Evolutionary conservation across 2,888 invertebrate genomes (phyloP), one percentile per base, ranked within the genome.

Genomic region (Crematogaster levior): DNA sequence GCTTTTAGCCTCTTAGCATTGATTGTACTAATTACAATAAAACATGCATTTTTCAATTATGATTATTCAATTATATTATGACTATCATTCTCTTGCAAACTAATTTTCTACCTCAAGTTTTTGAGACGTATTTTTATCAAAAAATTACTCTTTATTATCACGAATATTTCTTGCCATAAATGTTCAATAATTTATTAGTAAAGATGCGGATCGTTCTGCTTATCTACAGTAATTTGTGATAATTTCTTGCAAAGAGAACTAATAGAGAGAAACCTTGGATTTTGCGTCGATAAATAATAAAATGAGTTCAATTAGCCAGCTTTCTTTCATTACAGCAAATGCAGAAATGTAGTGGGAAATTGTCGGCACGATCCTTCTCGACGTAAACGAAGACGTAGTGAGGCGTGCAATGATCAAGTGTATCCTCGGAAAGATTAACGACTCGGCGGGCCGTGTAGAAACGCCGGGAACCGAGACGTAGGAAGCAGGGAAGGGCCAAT

Each of bases 391-490:
- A 89, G 90, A 90, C 83, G 85, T 87, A 89, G 90, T 86, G 89
- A 85, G 87, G 88, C 88, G 88, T 89, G 90, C 90, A 88, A 89
- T 89, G 88, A 89, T 89, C 90, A 87, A 90, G 90, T 89, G 82
- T 86, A 87, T 88, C 90, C 84, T 81, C 61, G 81, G 82, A 89
- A 88, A 89, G 89, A 89, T 89, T 89, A 89, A 89, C 89, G 89
- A 89, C 89, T 85, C 68, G 82, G 72, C 73, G 83, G 82, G 73
- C 75, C 81, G 84, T 73, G 79, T 56, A 56, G 87, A 86, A 85
- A 83, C 82, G 85, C 84, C 82, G 82, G 63, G 66, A 77, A 79
- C 70, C 51, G 65, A 82, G 83, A 89, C 85, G 84, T 80, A 82
- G 87, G 79, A 85, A 84, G 81, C 82, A 83, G 84, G 86, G 83